phyloP scores from a whole-genome alignment of 2,888 invertebrate genomes.

The Oligia fasciuncula region DNA sequence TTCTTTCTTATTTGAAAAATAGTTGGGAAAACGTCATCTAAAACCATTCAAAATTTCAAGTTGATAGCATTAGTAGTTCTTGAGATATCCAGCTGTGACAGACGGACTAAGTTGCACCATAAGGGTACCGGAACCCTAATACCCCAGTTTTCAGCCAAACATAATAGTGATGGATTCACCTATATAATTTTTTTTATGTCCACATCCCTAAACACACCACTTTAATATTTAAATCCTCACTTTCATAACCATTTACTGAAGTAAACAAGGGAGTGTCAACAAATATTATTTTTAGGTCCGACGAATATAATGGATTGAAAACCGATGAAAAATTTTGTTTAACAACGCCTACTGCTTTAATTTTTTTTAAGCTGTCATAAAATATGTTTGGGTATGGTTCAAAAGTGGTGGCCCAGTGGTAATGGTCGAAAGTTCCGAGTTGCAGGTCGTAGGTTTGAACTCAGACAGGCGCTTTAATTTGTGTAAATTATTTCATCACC shows the following conservation, averaged over 20 bases:
- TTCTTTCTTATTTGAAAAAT: no score
- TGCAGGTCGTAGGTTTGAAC: neutral
- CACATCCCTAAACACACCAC: neutral
- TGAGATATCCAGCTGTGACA: no score
- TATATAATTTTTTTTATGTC: neutral
- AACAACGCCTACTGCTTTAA: neutral
- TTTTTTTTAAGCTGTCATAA: conserved; percentile 39
- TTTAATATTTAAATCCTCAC: conserved; percentile 18
- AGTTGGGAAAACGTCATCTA: no score
- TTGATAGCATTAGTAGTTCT: no score
- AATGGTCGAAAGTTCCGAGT: neutral
- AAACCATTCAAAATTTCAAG: no score
- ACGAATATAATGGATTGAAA: conserved; percentile 3
- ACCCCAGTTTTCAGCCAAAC: neutral
- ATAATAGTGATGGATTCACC: neutral
- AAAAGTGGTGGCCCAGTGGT: neutral
- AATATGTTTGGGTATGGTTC: conserved; percentile 30
- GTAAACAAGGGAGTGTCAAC: conserved; percentile 25
- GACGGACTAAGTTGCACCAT: no score
- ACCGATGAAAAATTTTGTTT: conserved; percentile 24
- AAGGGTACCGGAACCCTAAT: no score
- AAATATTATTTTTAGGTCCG: conserved; percentile 25
- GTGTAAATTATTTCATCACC: neutral
- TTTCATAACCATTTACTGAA: conserved; percentile 24
- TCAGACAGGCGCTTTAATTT: neutral